Evolutionary conservation across 2,113 vertebrate species (phyloP).

Genomic region (Leucoraja erinaceus): DNA sequence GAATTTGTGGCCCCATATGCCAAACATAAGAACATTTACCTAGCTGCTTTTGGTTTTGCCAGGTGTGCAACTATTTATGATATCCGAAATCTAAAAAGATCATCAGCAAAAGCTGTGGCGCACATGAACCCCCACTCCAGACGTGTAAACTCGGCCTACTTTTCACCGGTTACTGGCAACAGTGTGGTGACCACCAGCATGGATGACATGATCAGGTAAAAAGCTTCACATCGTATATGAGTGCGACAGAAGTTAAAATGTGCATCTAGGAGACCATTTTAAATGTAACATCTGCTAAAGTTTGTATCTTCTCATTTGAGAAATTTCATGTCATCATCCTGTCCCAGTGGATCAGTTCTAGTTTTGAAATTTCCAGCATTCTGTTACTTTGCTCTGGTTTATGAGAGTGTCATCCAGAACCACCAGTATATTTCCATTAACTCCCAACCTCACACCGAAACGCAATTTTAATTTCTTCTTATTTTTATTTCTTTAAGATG

Average conservation of each 20-base stretch:
- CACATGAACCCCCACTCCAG: conserved; percentile 58
- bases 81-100: conserved; percentile 57
- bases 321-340: background rate
- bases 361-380: background rate
- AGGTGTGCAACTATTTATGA: conserved; percentile 72
- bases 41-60: conserved; percentile 38
- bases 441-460: background rate
- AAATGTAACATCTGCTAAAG: background rate
- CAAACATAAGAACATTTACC: background rate
- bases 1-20: background rate
- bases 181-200: conserved; percentile 68
- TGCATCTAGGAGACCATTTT: background rate
- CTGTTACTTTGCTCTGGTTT: background rate
- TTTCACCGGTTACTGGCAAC: conserved; percentile 74
- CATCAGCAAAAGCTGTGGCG: conserved; percentile 52
- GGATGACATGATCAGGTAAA: conserved; percentile 72
- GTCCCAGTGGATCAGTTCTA: background rate
- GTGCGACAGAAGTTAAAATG: background rate
- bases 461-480: background rate
- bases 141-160: conserved; percentile 69
- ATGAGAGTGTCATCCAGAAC: background rate
- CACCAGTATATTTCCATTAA: background rate
- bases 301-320: background rate
- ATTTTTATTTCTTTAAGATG: too few species aligned
- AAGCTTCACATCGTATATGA: background rate